phyloP scores from a whole-genome alignment of 2,888 invertebrate species.

The Deilephila elpenor region DNA sequence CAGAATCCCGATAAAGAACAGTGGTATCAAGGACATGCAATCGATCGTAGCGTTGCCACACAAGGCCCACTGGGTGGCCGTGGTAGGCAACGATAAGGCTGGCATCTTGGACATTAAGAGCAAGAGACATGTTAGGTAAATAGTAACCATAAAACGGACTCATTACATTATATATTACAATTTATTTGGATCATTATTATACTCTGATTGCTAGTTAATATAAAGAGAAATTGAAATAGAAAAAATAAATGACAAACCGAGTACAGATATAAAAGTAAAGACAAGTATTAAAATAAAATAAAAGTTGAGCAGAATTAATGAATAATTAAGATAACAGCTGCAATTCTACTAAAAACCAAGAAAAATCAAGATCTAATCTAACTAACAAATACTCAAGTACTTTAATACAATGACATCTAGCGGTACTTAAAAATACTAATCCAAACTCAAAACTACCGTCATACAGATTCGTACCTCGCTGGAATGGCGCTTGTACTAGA shows the following conservation, averaged over 20 bases:
- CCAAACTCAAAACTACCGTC: neutral
- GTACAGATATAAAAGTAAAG: too few relatives aligned
- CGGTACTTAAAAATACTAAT: neutral
- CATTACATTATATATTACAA: too few relatives aligned
- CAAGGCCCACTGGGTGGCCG: slow-evolving; percentile 93
- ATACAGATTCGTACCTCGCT: slow-evolving; percentile 90
- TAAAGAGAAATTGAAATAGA: too few relatives aligned
- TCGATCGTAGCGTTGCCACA: slow-evolving; percentile 92
- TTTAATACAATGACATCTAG: neutral
- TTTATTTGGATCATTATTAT: too few relatives aligned
- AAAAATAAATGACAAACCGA: too few relatives aligned
- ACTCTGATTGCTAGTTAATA: too few relatives aligned
- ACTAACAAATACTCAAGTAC: too few relatives aligned
- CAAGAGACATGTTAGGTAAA: slow-evolving; percentile 91
- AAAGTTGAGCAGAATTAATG: too few relatives aligned
- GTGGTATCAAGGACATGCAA: slow-evolving; percentile 88
- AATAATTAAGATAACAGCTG: too few relatives aligned
- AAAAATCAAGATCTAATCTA: neutral
- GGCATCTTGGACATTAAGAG: slow-evolving; percentile 95
- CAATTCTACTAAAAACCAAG: too few relatives aligned
- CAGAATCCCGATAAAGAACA: slow-evolving; percentile 80
- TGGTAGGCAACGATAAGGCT: slow-evolving; percentile 95
- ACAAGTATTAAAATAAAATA: too few relatives aligned
- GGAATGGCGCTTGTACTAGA: slow-evolving; percentile 95
- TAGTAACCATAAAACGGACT: neutral